A percentile compares a stretch with the other conserved stretches of the same genome.
Conservation (phyloP, 2,113 vertebrate genomes). For the Albula glossodonta region DNA sequence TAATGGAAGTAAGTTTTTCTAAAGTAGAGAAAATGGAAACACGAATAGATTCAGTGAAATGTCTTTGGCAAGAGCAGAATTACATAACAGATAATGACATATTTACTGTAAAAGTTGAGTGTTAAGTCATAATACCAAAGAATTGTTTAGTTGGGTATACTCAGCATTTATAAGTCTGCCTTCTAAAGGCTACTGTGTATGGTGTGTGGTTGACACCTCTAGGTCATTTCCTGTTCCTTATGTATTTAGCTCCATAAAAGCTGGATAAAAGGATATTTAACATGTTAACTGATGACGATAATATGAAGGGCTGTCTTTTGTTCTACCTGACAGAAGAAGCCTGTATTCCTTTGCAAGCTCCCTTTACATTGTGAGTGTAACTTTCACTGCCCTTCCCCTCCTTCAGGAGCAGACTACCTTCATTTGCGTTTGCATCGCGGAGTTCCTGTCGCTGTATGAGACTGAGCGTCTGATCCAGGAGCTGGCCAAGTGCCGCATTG, state of each 20-base stretch:
- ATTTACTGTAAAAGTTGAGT: too few species aligned
- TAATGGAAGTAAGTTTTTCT: too few species aligned
- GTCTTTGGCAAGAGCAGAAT: too few species aligned
- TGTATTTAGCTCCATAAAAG: too few species aligned
- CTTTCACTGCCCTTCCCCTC: not conserved
- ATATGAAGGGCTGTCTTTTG: not conserved
- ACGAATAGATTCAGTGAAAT: too few species aligned
- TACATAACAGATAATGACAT: too few species aligned
- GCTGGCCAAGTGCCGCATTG: slow-evolving; percentile 89
- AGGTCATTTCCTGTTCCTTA: too few species aligned
- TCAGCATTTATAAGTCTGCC: not conserved
- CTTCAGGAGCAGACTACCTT: slow-evolving; percentile 90
- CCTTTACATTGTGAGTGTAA: not conserved
- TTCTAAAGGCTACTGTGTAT: not conserved
- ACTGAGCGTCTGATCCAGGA: slow-evolving; percentile 92
- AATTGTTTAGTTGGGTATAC: not conserved
- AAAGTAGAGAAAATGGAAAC: too few species aligned
- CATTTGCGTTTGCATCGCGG: slow-evolving; percentile 91
- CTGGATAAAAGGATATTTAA: too few species aligned
- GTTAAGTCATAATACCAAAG: not conserved
- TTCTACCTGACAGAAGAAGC: not conserved
- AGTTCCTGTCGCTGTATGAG: slow-evolving; percentile 92
- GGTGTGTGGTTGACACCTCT: not conserved
- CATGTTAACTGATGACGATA: too few species aligned
- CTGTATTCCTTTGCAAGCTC: not conserved